Base-by-base conservation (phyloP, 2,113 vertebrate genomes). In the Hemicordylus capensis region DNA sequence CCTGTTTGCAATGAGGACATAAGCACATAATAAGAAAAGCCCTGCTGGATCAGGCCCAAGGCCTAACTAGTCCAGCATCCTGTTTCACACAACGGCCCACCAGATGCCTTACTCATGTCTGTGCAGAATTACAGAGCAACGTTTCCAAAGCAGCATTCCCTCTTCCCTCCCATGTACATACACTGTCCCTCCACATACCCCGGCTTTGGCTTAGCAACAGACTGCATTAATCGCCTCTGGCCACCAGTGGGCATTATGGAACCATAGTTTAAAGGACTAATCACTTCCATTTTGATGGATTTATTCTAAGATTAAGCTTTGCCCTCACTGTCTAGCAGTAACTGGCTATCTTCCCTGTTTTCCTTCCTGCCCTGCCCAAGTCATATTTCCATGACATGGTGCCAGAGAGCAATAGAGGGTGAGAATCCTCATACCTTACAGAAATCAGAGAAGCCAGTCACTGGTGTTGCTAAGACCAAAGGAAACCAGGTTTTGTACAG, bases 211-310 rank as follows among this genome's bases (percentile, higher is more conserved):
- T 70, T 19, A 63, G 26, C 46, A 78, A 9, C 17, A 39, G 42
- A 12, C 15, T 81, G 70, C 85, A 67, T 20, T 61, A 39, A 74
- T 44, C 26, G 14, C 8, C 28, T 75, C 61, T 28, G 9, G 39
- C 85, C 79, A 87, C 78, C 1, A 86, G 85, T 75, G 46, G 79
- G 85, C 79, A 87, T 44, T 63, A 51, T 58, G n/a, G 48, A 79
- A 51, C 76, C 67, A 85, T 51, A 79, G 73, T 73, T 61, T 31
- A 6, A 46, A 63, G 26, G n/a, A 70, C 22, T 28, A 14, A 51
- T 54, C 24, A 10, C 11, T 10, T 11, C 34, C 44, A 14, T 51
- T 58, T 28, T 64, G 11, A 63, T 37, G 4, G 34, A 37, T 67
- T 67, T 67, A 64, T 54, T 61, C 31, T 39, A 75, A 69, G 31